These are phyloP conservation scores for Aspidoscelis tigris DNA, from an alignment of 2,113 vertebrate species.

Conservation along the genomic window DNA sequence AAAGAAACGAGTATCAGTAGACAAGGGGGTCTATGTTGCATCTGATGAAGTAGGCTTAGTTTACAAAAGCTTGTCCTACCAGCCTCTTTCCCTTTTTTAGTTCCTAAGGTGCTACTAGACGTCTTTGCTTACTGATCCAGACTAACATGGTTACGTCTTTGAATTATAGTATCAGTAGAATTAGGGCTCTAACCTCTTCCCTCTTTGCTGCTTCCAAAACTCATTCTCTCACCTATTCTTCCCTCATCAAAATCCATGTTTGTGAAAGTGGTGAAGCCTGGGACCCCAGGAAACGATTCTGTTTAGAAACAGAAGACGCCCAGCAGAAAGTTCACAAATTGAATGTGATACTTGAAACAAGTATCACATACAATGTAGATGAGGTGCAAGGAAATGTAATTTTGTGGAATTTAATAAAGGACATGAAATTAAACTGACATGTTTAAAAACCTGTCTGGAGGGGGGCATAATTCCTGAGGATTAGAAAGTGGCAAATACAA, in stretches of 20 bases:
- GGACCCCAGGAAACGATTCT: constrained; percentile 15
- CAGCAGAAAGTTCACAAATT: constrained; percentile 22
- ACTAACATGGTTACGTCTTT: no score
- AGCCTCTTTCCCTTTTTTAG: no score
- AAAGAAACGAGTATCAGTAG: no score
- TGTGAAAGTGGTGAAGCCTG: background rate
- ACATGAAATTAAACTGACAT: constrained; percentile 54
- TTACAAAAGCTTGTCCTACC: no score
- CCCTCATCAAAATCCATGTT: background rate
- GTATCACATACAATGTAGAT: background rate
- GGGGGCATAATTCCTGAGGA: constrained; percentile 63
- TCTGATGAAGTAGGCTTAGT: no score
- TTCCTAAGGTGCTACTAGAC: no score
- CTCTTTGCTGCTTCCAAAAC: background rate
- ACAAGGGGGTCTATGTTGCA: no score
- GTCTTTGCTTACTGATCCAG: no score
- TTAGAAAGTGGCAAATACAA: constrained; percentile 78
- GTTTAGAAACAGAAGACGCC: constrained; percentile 51
- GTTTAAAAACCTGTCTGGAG: constrained; percentile 53
- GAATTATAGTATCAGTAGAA: no score
- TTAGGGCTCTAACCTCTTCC: background rate
- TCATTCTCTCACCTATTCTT: background rate
- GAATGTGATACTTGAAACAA: constrained; percentile 8
- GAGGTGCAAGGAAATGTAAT: background rate
- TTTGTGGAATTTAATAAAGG: constrained; percentile 48